Evolutionary conservation across 2,113 vertebrate genomes (phyloP).

Genomic region (Spheniscus mendiculus): DNA sequence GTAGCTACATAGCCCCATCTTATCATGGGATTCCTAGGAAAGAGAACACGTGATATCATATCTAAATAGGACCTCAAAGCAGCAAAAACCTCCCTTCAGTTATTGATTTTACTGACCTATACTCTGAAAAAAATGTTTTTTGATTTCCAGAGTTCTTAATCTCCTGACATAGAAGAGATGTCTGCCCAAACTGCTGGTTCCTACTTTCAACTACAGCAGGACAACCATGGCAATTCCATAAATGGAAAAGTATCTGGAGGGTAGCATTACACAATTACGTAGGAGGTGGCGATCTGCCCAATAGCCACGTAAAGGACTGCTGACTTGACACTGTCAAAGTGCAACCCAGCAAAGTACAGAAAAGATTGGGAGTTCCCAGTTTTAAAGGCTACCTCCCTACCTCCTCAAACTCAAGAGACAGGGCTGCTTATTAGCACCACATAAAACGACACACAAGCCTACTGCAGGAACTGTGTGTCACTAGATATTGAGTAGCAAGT

Average conservation of each 20-base stretch:
- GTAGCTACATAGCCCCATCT: conserved; percentile 92
- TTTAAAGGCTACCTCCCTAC: neutral
- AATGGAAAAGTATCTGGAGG: neutral
- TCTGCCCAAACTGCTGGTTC: neutral
- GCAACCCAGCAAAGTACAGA: neutral
- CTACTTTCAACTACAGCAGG: neutral
- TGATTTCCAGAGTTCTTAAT: neutral
- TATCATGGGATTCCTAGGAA: conserved; percentile 83
- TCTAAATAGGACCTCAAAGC: neutral
- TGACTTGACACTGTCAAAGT: neutral
- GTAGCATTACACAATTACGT: accelerated
- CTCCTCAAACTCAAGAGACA: neutral
- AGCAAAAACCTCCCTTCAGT: neutral
- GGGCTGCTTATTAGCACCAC: neutral
- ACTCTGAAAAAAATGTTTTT: neutral
- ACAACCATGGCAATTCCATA: neutral
- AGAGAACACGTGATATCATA: neutral
- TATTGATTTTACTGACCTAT: neutral
- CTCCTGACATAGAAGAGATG: neutral
- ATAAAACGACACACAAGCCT: neutral
- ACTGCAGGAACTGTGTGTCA: neutral
- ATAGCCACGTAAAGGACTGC: neutral
- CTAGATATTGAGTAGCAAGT: neutral
- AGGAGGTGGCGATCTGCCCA: neutral
- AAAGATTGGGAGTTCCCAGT: neutral